Evolutionary conservation across 2,113 vertebrate species (phyloP).

Genomic region (Eubucco bourcierii): DNA sequence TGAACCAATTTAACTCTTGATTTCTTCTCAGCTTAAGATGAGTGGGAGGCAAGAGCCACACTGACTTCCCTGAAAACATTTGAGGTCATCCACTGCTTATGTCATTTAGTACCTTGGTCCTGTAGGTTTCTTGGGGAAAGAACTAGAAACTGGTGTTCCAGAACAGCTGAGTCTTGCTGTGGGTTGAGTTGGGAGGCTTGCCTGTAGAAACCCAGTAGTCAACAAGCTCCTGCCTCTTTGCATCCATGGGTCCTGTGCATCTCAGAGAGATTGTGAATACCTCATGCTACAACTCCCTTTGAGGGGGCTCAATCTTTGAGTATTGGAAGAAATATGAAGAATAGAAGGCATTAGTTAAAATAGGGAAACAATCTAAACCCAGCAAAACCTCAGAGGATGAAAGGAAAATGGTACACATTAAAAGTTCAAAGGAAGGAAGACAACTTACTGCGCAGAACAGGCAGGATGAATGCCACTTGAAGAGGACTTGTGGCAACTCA

Average conservation of each 20-base stretch:
- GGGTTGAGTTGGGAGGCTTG: not conserved
- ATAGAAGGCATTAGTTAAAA: not conserved
- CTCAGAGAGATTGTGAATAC: not conserved
- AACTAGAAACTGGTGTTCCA: not conserved
- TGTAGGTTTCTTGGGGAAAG: not conserved
- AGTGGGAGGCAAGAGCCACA: not conserved
- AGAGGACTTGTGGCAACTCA: not conserved
- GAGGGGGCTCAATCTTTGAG: not conserved
- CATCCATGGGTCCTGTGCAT: not conserved
- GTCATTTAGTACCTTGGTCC: not conserved
- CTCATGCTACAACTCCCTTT: not conserved
- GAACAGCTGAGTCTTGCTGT: not conserved
- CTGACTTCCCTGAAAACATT: not conserved
- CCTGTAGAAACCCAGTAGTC: not conserved
- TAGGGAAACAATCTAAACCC: not conserved
- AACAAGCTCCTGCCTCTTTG: not conserved
- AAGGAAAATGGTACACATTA: not conserved
- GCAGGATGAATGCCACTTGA: not conserved
- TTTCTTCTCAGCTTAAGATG: not conserved
- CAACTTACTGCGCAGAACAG: not conserved
- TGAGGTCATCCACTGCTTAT: not conserved
- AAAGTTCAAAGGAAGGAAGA: not conserved
- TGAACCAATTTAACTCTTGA: fast-evolving
- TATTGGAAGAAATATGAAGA: not conserved
- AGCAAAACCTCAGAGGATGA: not conserved